Evolutionary conservation across 2,113 vertebrate species (phyloP), one percentile per base, ranked within the genome.

Genomic region (Craseonycteris thonglongyai): DNA sequence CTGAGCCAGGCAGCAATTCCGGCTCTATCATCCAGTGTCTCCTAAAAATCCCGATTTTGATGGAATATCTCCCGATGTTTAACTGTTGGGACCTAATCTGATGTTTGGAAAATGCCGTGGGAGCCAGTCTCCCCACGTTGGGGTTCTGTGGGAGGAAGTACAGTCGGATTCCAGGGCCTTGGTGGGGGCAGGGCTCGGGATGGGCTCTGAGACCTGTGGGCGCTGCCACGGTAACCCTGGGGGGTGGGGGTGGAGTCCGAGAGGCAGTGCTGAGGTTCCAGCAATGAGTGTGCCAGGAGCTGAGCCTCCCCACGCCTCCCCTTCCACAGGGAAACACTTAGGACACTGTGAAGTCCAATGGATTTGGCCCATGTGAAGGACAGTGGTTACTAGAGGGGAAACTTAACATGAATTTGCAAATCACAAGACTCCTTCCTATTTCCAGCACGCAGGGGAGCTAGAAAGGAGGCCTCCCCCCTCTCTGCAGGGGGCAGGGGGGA

Each of bases 101-200:
- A 75, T 83, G 47, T 93, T 81, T 66, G 49, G 76, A 40, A 92
- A 94, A 40, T 35, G 19, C 4, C 33, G 1, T 8, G n/a, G 80
- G 63, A 66, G 9, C 18, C 28, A 28, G 28, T 13, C 10, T 7
- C 0, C 18, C 18, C 0, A 19, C 21, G 0, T 22, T 15, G 21
- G 40, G 51, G 38, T 47, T 69, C 75, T 6, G 24, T 61, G 22
- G 24, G 5, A 75, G 45, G 63, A 76, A 45, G 54, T n/a, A 49
- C 28, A 11, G 30, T 45, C 24, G 35, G 40, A 58, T 47, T 74
- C 12, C 1, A 1, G 14, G 54, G 9, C 13, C 33, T 10, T 42
- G 9, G 5, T 8, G 15, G 42, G 6, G 26, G 33, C 47, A 42
- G 75, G 61, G 38, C 16, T 45, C 18, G 18, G 11, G 71, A 9